Evolutionary conservation across 64 coral and sea anemone species (phyloP), one percentile per base, ranked within the genome.

Genomic region (Trachythela sp.): DNA sequence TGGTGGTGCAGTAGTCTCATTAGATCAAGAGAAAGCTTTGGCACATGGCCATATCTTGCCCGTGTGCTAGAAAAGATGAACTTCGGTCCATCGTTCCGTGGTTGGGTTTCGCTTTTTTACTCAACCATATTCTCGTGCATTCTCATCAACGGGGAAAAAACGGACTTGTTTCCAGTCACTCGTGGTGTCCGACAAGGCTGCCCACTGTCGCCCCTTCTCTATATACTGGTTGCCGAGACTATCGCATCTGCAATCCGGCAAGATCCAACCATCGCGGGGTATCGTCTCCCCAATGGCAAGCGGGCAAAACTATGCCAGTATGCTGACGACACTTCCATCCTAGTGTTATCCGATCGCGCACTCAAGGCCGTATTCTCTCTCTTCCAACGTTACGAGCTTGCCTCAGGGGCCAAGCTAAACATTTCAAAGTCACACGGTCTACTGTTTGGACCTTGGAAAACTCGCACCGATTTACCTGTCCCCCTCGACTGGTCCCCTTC

Each of bases 11-110:
- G 22, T 90, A 0, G n/a, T 90, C 1, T 51, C 76, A 0, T 26
- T 90, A 0, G 88, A 90, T 37, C 88, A 90, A 48, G 88, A 84
- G 77, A 90, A 90, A 22, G 88, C 88, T 0, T 90, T 90, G n/a
- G 88, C n/a, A 84, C 13, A 8, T 48, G 88, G 35, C 1, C 10
- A 0, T 90, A 84, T 13, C 31, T 90, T 0, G 0, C 13, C 22
- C 6, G 11, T 0, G 54, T 58, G 0, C 49, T 90, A 0, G 9
- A 22, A 18, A 26, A n/a, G 2, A 90, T 90, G 88, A 38, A 38
- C 17, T 84, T 90, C 8, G 76, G 75, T 20, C 50, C 48, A 0
- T 54, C 9, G 0, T 90, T 90, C 20, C 7, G 75, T 40, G 0
- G 9, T 1, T 90, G 48, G 77, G n/a, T 90, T 3, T 14, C 3